A percentile compares a stretch with the other conserved stretches of the same genome.
Conservation (phyloP, 2,113 vertebrate genomes). For the Eublepharis macularius region DNA sequence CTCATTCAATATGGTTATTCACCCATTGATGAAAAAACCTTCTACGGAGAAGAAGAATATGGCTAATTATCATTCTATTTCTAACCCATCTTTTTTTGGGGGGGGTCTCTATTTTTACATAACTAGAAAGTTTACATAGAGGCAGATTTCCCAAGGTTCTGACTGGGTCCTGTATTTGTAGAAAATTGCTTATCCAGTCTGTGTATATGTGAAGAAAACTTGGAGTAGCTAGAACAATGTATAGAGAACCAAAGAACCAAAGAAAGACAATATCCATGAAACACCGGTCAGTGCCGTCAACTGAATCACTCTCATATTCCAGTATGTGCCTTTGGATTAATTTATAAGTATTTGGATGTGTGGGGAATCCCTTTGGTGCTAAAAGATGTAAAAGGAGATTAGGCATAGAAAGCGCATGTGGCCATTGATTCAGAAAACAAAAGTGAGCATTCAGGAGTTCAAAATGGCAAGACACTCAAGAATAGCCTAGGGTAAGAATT, state of each 20-base stretch:
- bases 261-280: fast-evolving
- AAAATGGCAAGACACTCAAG: background rate
- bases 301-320: background rate
- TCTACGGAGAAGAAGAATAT: too few species aligned
- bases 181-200: fast-evolving
- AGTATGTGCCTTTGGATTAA: background rate
- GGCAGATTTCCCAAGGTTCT: background rate
- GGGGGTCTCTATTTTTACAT: too few species aligned
- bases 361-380: background rate
- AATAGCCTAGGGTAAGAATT: background rate
- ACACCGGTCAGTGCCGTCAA: background rate
- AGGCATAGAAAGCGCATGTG: background rate
- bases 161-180: background rate
- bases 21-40: too few species aligned
- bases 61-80: too few species aligned
- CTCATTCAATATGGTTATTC: too few species aligned
- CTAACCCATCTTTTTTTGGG: too few species aligned
- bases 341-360: background rate
- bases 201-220: background rate
- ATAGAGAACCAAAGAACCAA: background rate
- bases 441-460: background rate
- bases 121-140: background rate
- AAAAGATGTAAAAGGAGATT: background rate
- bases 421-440: background rate
- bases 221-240: background rate